Evolutionary conservation across 2,113 vertebrate genomes (phyloP), one percentile per base, ranked within the genome.

Genomic region (Rhodinocichla rosea): DNA sequence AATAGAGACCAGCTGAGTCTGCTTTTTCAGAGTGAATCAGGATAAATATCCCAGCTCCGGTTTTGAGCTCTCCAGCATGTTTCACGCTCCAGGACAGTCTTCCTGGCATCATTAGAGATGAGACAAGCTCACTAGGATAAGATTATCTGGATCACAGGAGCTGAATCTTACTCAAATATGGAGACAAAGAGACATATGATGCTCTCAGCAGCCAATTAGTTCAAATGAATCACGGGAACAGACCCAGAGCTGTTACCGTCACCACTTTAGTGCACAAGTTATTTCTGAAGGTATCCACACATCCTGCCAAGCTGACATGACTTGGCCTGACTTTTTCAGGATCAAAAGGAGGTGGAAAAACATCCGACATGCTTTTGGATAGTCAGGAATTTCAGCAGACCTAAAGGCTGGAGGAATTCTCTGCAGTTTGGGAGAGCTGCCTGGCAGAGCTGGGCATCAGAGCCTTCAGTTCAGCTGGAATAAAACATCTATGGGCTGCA

Each of bases 141-240:
- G 71, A 59, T 89, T 26, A 62, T 50, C 76, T 86, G 73, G 76
- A 80, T 89, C 89, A 83, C 64, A 94, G 73, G 42, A 78, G 83
- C 73, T 91, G 83, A 81, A 91, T 83, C 80, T 55, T 64, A 75
- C 76, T 89, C 89, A 84, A 37, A 81, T 24, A 44, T 12, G 52
- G 80, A 93, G 79, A 93, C 86, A 84, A 37, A 93, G 62, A 89
- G 64, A 37, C 68, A 73, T 7, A 55, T 9, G 63, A 74, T 74
- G 89, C 52, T 92, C 86, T 90, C 79, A 90, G 83, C 83, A 94
- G 68, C 49, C 73, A 67, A 73, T 78, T 94, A 85, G 16, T 15
- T 52, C 52, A 32, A 74, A 86, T 93, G 90, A 96, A 88, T 92
- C 92, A 92, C 6, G 3, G 59, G 24, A 68, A 22, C 79, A 62